Evolutionary conservation across 1,140 invertebrate species (phyloP).

Genomic region (Manduca sexta): DNA sequence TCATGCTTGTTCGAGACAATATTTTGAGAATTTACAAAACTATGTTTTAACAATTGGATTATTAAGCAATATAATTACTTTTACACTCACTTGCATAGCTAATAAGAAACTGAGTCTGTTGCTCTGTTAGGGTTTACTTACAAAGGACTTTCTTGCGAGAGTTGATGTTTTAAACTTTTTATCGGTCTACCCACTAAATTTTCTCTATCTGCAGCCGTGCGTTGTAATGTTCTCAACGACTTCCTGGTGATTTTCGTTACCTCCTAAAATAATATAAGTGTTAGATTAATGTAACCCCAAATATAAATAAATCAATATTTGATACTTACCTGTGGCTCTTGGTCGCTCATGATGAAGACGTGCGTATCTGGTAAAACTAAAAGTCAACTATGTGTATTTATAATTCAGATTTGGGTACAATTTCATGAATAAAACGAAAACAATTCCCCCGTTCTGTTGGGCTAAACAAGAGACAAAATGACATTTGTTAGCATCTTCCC

Average conservation of each 20-base stretch:
- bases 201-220: slow-evolving; percentile 76
- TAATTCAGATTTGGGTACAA: no score
- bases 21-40: no score
- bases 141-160: slow-evolving; percentile 43
- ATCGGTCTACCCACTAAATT: slow-evolving; percentile 76
- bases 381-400: no score
- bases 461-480: no score
- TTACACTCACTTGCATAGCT: no score
- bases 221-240: slow-evolving; percentile 77
- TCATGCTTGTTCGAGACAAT: no score
- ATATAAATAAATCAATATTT: slow-evolving; percentile 6
- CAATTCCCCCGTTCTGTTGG: no score
- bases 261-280: slow-evolving; percentile 25
- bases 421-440: no score
- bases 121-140: slow-evolving; percentile 18
- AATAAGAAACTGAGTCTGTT: no score
- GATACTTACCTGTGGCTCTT: slow-evolving; percentile 18
- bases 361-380: not conserved
- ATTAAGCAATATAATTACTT: no score
- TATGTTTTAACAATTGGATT: no score
- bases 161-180: slow-evolving; percentile 60
- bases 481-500: no score
- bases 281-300: slow-evolving; percentile 8
- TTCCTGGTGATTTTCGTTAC: slow-evolving; percentile 62
- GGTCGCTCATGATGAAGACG: slow-evolving; percentile 19